phyloP scores from a whole-genome alignment of 2,888 invertebrate species.

The Scaptomyza caliginosa region DNA sequence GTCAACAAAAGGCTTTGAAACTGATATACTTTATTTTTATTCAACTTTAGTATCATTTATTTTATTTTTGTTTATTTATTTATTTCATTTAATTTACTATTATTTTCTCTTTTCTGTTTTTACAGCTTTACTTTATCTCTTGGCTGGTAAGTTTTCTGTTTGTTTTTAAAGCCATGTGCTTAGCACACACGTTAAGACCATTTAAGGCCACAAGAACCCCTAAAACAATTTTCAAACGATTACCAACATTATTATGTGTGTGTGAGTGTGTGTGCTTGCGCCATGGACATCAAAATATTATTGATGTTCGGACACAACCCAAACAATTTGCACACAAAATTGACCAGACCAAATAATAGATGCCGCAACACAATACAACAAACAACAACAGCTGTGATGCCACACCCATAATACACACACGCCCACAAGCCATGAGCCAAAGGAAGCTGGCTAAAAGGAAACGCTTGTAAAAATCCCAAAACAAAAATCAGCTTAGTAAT shows the following conservation, averaged over 20 bases:
- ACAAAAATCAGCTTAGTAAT: slow-evolving; percentile 67
- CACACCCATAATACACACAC: slow-evolving; percentile 51
- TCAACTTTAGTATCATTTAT: background rate
- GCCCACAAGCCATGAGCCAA: slow-evolving; percentile 10
- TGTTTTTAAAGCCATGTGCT: slow-evolving; percentile 22
- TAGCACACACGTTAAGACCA: slow-evolving; percentile 19
- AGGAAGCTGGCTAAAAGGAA: slow-evolving; percentile 5
- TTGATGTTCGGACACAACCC: slow-evolving; percentile 69
- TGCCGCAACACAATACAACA: slow-evolving; percentile 27
- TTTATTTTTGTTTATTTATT: slow-evolving; percentile 1
- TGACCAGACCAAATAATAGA: slow-evolving; percentile 53
- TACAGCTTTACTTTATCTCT: slow-evolving; percentile 60
- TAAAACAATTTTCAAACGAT: slow-evolving; percentile 48
- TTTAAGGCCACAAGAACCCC: slow-evolving; percentile 18
- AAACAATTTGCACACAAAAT: slow-evolving; percentile 71
- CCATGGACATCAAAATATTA: slow-evolving; percentile 60
- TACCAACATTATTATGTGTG: slow-evolving; percentile 29
- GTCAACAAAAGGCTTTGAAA: background rate
- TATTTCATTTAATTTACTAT: slow-evolving; percentile 17
- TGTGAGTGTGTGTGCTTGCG: background rate
- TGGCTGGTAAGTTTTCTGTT: slow-evolving; percentile 65
- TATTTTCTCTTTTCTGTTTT: slow-evolving; percentile 33
- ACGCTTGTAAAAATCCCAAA: slow-evolving; percentile 36
- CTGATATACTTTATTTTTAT: background rate
- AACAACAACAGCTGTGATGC: slow-evolving; percentile 51